Percentiles rank a stretch among this genome's conserved stretches.
These are phyloP conservation scores for Poecilobothrus nobilitatus DNA, from an alignment of 2,888 invertebrate genomes.

Conservation along the genomic window DNA sequence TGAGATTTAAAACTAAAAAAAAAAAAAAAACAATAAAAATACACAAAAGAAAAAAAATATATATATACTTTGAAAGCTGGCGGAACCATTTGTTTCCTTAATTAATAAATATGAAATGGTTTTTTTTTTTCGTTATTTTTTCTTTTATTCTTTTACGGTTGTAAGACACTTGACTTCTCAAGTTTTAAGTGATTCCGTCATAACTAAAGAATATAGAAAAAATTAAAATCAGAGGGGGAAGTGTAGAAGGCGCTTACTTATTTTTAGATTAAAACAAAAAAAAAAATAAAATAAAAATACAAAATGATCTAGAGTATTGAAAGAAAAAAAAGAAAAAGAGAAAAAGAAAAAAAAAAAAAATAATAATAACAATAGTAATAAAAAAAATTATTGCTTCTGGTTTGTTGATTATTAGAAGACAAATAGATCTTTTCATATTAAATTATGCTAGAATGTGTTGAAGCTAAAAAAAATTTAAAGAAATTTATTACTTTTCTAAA, in stretches of 20 bases:
- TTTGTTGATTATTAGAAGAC: not conserved
- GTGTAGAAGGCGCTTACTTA: too few species aligned
- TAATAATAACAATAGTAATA: not conserved
- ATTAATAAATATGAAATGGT: not conserved
- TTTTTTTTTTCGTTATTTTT: not conserved
- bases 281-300: too few species aligned
- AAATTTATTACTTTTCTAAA: too few species aligned
- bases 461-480: too few species aligned
- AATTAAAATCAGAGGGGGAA: too few species aligned
- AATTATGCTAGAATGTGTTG: not conserved
- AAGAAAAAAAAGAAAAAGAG: not conserved
- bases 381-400: not conserved
- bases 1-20: too few species aligned
- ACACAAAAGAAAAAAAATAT: too few species aligned
- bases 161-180: too few species aligned
- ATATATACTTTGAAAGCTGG: too few species aligned
- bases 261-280: not conserved
- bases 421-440: not conserved
- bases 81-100: conserved; percentile 4
- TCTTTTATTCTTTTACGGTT: too few species aligned
- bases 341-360: not conserved
- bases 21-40: too few species aligned
- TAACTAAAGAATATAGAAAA: not conserved
- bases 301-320: not conserved
- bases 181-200: conserved; percentile 1